phyloP scores from a whole-genome alignment of 2,888 invertebrate species.

The Trachelus iudaicus region DNA sequence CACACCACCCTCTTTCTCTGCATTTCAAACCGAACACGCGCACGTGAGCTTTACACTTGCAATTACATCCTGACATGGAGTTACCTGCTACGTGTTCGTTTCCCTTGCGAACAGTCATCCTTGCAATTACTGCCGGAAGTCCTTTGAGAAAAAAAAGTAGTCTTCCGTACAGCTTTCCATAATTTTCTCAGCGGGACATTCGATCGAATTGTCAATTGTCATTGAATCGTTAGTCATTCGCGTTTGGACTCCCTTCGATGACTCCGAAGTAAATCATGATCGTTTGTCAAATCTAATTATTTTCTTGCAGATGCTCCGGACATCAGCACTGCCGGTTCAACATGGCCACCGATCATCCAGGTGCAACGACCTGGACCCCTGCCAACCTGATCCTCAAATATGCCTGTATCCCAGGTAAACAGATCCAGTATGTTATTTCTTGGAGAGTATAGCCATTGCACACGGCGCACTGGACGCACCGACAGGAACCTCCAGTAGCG shows the following conservation, averaged over 20 bases:
- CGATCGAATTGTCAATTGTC: not conserved
- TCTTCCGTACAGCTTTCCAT: not conserved
- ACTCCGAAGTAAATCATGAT: not conserved
- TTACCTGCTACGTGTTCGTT: not conserved
- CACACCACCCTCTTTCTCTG: not conserved
- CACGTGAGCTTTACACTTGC: not conserved
- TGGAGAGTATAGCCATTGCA: not conserved
- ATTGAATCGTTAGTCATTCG: not conserved
- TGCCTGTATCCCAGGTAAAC: slow-evolving; percentile 79
- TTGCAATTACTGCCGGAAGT: not conserved
- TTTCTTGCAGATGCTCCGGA: slow-evolving; percentile 76
- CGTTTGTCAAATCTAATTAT: not conserved
- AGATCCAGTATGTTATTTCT: not conserved
- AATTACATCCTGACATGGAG: not conserved
- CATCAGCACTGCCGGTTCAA: slow-evolving; percentile 80
- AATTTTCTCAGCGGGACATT: not conserved
- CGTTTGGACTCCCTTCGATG: not conserved
- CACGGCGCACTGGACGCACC: not conserved
- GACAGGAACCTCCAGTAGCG: not conserved
- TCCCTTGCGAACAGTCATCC: not conserved
- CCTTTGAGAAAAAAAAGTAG: not conserved
- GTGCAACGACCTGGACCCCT: slow-evolving; percentile 72
- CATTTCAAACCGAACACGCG: not conserved
- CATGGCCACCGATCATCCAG: slow-evolving; percentile 74
- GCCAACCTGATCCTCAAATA: slow-evolving; percentile 78